A percentile compares a stretch with the other conserved stretches of the same genome.
Conservation (phyloP, 2,797 vertebrate species). For the Macroramphosus scolopax region DNA sequence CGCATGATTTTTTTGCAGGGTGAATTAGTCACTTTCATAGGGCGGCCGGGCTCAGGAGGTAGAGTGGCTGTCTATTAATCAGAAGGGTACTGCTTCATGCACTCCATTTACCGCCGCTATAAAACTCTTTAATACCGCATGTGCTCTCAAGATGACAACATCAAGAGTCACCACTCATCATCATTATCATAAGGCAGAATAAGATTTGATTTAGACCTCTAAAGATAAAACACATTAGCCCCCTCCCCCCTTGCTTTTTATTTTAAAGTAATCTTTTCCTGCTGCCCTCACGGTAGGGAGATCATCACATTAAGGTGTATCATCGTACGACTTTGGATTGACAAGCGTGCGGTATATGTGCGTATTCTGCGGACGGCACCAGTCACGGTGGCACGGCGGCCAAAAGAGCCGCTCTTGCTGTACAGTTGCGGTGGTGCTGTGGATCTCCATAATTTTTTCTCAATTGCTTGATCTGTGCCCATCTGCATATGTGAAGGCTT, state of each 20-base stretch:
- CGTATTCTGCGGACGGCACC: constrained; percentile 37
- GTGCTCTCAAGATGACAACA: neutral
- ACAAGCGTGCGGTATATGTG: constrained; percentile 14
- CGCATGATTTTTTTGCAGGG: constrained; percentile 21
- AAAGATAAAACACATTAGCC: constrained; percentile 13
- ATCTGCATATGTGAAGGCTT: constrained; percentile 63
- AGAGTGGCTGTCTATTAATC: too few species aligned
- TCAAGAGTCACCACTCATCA: too few species aligned
- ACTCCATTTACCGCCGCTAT: too few species aligned
- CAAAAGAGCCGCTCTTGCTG: constrained; percentile 20
- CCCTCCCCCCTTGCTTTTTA: too few species aligned
- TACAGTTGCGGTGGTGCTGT: constrained; percentile 24
- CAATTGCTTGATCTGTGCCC: constrained; percentile 60
- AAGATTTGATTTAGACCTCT: too few species aligned
- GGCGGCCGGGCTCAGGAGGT: constrained; percentile 3
- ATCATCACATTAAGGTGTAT: constrained; percentile 11
- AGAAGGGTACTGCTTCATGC: too few species aligned
- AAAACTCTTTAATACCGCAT: too few species aligned
- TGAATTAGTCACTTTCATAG: constrained; percentile 22
- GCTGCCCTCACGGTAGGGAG: constrained; percentile 5
- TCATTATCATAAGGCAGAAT: too few species aligned
- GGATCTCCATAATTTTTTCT: constrained; percentile 49
- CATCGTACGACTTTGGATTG: constrained; percentile 10
- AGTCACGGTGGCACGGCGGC: constrained; percentile 49
- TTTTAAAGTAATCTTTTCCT: neutral